These are phyloP conservation scores for Chelon auratus DNA, from an alignment of 2,797 vertebrate species.

Conservation along the genomic window DNA sequence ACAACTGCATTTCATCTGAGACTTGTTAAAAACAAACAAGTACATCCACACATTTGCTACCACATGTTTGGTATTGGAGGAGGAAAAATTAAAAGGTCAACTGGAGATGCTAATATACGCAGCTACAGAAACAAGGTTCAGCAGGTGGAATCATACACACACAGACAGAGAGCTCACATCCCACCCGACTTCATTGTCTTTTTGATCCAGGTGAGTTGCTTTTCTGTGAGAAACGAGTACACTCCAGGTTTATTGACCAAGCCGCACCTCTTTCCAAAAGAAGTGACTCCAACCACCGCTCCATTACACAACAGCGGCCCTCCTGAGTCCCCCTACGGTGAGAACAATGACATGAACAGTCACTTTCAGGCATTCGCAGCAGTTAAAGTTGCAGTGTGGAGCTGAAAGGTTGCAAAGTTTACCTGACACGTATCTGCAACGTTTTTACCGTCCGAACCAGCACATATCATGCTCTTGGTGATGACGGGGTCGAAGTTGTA, in stretches of 20 bases:
- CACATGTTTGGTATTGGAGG: no score
- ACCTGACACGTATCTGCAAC: slow-evolving; percentile 57
- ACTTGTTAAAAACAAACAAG: no score
- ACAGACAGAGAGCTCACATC: background rate
- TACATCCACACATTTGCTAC: no score
- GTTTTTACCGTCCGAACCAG: slow-evolving; percentile 54
- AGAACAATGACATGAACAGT: background rate
- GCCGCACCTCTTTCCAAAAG: slow-evolving; percentile 50
- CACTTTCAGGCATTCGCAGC: rapidly evolving
- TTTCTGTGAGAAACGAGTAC: slow-evolving; percentile 58
- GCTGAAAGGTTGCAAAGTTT: background rate
- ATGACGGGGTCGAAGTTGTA: slow-evolving; percentile 59
- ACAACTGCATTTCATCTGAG: no score
- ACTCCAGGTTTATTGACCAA: slow-evolving; percentile 45
- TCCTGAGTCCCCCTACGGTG: slow-evolving; percentile 79
- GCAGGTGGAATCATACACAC: background rate
- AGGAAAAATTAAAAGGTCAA: no score
- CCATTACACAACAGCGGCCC: slow-evolving; percentile 73
- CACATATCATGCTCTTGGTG: slow-evolving; percentile 75
- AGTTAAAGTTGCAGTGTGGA: background rate
- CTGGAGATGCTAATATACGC: no score
- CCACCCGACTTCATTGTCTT: slow-evolving; percentile 23
- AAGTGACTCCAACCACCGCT: slow-evolving; percentile 63
- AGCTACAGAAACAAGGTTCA: background rate
- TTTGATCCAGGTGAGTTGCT: slow-evolving; percentile 66